Evolutionary conservation across 1,140 invertebrate species (phyloP).

Genomic region (Magallana angulata): DNA sequence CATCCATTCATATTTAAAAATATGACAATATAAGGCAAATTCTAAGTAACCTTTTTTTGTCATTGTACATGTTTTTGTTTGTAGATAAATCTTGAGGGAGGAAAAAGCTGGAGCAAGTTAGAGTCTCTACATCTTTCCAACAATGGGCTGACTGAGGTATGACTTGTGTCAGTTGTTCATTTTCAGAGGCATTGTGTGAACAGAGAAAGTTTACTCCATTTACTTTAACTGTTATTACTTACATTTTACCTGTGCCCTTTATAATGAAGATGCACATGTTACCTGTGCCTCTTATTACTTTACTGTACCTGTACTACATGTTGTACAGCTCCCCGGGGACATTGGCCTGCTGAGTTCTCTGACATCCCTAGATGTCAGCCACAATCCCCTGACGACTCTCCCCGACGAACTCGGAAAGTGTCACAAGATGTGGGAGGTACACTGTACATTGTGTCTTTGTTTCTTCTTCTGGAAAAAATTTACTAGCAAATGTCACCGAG

Average conservation of each 20-base stretch:
- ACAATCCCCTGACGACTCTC: slow-evolving; percentile 72
- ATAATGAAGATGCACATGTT: too few relatives aligned
- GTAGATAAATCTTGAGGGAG: slow-evolving; percentile 71
- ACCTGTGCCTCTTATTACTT: too few relatives aligned
- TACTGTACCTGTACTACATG: too few relatives aligned
- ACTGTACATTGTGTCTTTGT: background rate
- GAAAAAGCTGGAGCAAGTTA: slow-evolving; percentile 69
- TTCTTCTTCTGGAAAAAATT: background rate
- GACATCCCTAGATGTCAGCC: slow-evolving; percentile 73
- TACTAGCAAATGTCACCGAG: background rate
- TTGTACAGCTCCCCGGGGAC: slow-evolving; percentile 70
- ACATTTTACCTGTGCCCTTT: too few relatives aligned
- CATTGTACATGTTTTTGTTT: background rate
- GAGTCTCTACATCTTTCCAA: slow-evolving; percentile 69
- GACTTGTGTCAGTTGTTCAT: background rate
- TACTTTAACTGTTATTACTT: too few relatives aligned
- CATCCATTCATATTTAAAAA: too few relatives aligned
- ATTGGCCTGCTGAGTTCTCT: slow-evolving; percentile 72
- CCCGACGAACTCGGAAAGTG: slow-evolving; percentile 76
- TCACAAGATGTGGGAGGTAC: slow-evolving; percentile 74
- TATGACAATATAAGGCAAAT: too few relatives aligned
- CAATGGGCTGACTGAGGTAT: slow-evolving; percentile 70
- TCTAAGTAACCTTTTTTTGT: too few relatives aligned
- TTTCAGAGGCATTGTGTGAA: too few relatives aligned
- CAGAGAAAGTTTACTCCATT: too few relatives aligned